Percentiles rank a stretch among this genome's conserved stretches.
Evolutionary conservation across 2,888 invertebrate species (phyloP).

Genomic region (Lathronympha strigana): DNA sequence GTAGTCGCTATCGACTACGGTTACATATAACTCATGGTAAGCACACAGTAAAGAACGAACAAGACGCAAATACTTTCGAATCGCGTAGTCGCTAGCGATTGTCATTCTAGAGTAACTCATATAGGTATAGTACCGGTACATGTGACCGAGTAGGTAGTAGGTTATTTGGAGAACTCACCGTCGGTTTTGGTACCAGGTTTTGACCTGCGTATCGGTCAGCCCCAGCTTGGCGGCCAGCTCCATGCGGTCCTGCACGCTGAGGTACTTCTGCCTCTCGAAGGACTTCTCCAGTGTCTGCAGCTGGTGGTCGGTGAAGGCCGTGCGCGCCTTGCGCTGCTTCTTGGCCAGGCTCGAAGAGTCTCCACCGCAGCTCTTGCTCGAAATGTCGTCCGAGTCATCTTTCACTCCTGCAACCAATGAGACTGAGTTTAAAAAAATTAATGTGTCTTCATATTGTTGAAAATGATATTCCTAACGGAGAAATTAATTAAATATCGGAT

Average conservation of each 20-base stretch:
- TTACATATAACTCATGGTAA: too few relatives aligned
- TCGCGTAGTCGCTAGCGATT: too few relatives aligned
- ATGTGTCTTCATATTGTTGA: slow-evolving; percentile 22
- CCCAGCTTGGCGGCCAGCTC: slow-evolving; percentile 98
- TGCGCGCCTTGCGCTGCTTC: slow-evolving; percentile 98
- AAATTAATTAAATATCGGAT: too few relatives aligned
- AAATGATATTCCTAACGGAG: too few relatives aligned
- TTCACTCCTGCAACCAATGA: slow-evolving; percentile 88
- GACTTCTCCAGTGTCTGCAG: slow-evolving; percentile 98
- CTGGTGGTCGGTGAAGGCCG: slow-evolving; percentile 99
- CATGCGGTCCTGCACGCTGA: slow-evolving; percentile 98
- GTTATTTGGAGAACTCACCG: slow-evolving; percentile 86
- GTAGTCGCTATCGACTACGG: too few relatives aligned
- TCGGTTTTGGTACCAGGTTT: slow-evolving; percentile 99
- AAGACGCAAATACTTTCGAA: too few relatives aligned
- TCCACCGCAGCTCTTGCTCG: slow-evolving; percentile 80
- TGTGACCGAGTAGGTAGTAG: too few relatives aligned
- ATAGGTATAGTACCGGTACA: too few relatives aligned
- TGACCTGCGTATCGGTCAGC: slow-evolving; percentile 99
- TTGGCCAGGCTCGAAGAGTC: slow-evolving; percentile 87
- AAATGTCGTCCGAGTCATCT: slow-evolving; percentile 91
- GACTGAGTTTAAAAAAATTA: slow-evolving; percentile 37
- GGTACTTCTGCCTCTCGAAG: slow-evolving; percentile 98
- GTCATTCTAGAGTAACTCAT: too few relatives aligned
- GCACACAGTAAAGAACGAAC: too few relatives aligned